A percentile compares a stretch with the other conserved stretches of the same genome.
Conservation (phyloP, 2,888 invertebrate species). For the Tupiocoris notatus region DNA sequence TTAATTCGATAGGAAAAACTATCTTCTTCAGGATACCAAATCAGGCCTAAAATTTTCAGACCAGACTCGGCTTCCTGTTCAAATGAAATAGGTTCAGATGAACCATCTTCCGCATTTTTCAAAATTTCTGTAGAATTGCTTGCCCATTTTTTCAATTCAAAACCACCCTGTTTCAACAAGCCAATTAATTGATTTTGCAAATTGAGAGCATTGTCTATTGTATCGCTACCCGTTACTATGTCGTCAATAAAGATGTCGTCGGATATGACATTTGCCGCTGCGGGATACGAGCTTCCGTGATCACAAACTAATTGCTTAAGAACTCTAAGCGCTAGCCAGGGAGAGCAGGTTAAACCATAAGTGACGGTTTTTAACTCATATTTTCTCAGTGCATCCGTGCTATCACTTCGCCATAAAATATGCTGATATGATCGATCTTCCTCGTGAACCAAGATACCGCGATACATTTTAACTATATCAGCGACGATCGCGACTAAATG, state of each 20-base stretch:
- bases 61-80: constrained; percentile 12
- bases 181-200: background rate
- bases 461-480: constrained; percentile 14
- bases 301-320: background rate
- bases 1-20: constrained; percentile 39
- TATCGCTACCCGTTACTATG: background rate
- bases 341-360: background rate
- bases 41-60: constrained; percentile 45
- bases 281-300: background rate
- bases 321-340: background rate
- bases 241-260: constrained; percentile 14
- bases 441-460: background rate
- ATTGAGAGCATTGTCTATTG: background rate
- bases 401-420: background rate
- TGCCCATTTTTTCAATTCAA: constrained; percentile 34
- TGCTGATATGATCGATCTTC: background rate
- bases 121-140: constrained; percentile 30
- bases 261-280: background rate
- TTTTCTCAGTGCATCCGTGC: background rate
- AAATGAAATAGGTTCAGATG: background rate
- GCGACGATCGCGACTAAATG: background rate
- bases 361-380: background rate
- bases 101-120: background rate
- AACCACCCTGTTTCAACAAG: constrained; percentile 2
- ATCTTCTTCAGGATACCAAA: constrained; percentile 45